A percentile compares a stretch with the other conserved stretches of the same genome.
phyloP scores from a whole-genome alignment of 2,113 vertebrate genomes.

The Chascanopsetta lugubris region DNA sequence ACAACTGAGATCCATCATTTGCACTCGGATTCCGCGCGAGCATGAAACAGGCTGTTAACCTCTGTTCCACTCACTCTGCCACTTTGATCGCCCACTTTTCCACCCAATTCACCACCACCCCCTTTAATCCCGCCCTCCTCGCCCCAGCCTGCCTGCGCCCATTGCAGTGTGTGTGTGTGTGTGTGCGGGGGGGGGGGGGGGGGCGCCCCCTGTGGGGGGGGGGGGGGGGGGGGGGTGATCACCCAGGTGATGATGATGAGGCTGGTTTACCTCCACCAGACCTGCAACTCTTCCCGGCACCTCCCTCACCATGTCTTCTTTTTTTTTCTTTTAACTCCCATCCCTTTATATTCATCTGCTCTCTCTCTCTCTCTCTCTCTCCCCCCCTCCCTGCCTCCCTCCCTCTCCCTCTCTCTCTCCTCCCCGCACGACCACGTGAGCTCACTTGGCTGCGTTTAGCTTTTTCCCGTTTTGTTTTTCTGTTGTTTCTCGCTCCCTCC shows the following conservation, averaged over 20 bases:
- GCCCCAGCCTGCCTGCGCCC: constrained; percentile 15
- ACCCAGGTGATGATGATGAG: constrained; percentile 81
- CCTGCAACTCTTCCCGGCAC: constrained; percentile 78
- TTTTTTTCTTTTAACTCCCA: constrained; percentile 30
- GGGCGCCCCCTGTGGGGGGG: too few relatives aligned
- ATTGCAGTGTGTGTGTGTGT: too few relatives aligned
- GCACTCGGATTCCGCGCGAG: background rate
- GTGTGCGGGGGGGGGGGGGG: too few relatives aligned
- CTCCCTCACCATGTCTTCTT: constrained; percentile 5
- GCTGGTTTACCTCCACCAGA: constrained; percentile 82
- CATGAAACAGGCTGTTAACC: constrained; percentile 22
- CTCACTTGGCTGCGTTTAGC: too few relatives aligned
- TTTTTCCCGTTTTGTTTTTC: constrained; percentile 75
- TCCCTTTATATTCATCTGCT: constrained; percentile 8
- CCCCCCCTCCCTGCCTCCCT: constrained; percentile 47
- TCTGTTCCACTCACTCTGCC: constrained; percentile 15
- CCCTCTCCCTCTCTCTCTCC: constrained; percentile 48
- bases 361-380: constrained; percentile 44
- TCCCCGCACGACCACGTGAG: constrained; percentile 39
- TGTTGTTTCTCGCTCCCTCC: too few relatives aligned
- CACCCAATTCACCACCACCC: constrained; percentile 31
- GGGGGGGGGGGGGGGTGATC: too few relatives aligned
- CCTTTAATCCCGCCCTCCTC: constrained; percentile 14
- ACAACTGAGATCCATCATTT: background rate
- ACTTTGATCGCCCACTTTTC: constrained; percentile 30